Percentiles rank a stretch among this genome's conserved stretches.
Conservation (phyloP, 2,888 invertebrate genomes). For the Euzophera pinguis region DNA sequence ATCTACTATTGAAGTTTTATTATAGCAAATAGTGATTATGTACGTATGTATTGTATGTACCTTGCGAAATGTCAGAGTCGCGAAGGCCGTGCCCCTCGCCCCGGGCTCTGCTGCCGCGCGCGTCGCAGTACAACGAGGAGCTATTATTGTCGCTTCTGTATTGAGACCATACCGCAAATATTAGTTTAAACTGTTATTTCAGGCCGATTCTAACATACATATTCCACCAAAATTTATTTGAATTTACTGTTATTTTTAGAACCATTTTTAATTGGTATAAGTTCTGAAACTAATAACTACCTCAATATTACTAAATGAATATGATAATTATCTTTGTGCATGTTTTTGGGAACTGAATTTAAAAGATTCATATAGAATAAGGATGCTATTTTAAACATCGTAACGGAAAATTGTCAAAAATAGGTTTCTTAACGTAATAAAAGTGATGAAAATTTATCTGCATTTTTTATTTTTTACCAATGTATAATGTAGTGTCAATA, state of each 20-base stretch:
- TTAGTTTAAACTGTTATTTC: constrained; percentile 46
- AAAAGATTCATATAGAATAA: constrained; percentile 69
- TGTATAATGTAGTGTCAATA: too few relatives aligned
- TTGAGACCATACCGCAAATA: constrained; percentile 46
- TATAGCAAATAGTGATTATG: constrained; percentile 41
- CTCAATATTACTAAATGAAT: constrained; percentile 79
- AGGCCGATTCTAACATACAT: constrained; percentile 43
- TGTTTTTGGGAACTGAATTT: constrained; percentile 75
- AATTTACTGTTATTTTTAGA: constrained; percentile 68
- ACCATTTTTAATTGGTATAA: constrained; percentile 77
- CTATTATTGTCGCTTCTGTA: constrained; percentile 62
- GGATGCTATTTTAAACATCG: constrained; percentile 75
- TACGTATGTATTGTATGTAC: constrained; percentile 20
- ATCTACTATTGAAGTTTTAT: constrained; percentile 48
- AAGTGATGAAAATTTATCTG: constrained; percentile 53
- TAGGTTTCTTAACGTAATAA: constrained; percentile 79
- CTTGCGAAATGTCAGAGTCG: constrained; percentile 4
- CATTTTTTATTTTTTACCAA: constrained; percentile 24
- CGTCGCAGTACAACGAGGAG: constrained; percentile 35
- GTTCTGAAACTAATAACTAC: constrained; percentile 79
- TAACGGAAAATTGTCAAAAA: constrained; percentile 74
- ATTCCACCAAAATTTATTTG: constrained; percentile 56
- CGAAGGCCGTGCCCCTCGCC: not conserved
- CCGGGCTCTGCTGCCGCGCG: not conserved
- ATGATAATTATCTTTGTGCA: constrained; percentile 78